Conservation (phyloP, 2,113 vertebrate species). For the Vireo altiloquus region DNA sequence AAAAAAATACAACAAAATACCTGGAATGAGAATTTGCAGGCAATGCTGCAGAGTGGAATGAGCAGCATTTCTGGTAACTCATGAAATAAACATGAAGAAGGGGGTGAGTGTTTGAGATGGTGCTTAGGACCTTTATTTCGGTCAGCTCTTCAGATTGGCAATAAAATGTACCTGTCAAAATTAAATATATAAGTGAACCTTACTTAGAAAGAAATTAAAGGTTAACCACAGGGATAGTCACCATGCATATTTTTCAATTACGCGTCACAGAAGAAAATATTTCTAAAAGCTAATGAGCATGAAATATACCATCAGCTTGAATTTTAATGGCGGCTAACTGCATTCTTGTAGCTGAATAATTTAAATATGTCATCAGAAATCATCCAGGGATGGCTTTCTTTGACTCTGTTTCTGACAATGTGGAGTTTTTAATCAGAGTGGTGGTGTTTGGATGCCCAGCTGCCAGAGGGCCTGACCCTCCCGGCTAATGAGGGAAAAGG, state of each 20-base stretch:
- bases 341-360: conserved; percentile 20
- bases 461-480: background rate
- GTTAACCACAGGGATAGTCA: background rate
- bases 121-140: conserved; percentile 8
- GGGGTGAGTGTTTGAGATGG: background rate
- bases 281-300: conserved; percentile 7
- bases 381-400: background rate
- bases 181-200: background rate
- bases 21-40: background rate
- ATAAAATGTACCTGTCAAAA: conserved; percentile 27
- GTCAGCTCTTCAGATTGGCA: background rate
- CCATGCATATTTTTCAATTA: conserved; percentile 15
- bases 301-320: background rate
- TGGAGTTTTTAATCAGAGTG: conserved; percentile 13
- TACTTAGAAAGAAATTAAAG: background rate
- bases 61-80: background rate
- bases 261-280: background rate
- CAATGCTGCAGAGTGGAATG: background rate
- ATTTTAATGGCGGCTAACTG: conserved; percentile 1
- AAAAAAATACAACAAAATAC: background rate
- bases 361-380: conserved; percentile 30
- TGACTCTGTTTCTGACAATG: background rate
- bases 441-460: background rate
- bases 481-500: conserved; percentile 22
- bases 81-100: conserved; percentile 23